Conservation (phyloP, 2,797 vertebrate species). For the Pseudochirops cupreus region DNA sequence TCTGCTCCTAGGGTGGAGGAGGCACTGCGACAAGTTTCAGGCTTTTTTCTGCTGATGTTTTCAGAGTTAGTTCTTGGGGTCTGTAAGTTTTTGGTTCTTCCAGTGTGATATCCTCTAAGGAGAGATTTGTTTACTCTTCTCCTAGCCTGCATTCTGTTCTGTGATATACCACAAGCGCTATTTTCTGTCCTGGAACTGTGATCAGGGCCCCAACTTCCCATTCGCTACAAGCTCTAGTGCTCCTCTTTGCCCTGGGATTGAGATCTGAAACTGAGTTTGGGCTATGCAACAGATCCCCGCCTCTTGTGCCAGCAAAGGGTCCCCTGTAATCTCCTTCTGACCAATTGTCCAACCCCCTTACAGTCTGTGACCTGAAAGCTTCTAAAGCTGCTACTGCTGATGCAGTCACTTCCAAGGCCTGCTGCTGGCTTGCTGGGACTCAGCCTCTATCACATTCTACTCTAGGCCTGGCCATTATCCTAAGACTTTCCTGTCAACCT, state of each 20-base stretch:
- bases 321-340: background rate
- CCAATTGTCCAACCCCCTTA: background rate
- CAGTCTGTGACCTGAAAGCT: background rate
- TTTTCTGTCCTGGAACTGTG: background rate
- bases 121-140: background rate
- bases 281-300: background rate
- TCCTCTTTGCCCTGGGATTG: background rate
- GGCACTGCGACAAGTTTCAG: background rate
- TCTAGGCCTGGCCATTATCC: too few species aligned
- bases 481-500: too few species aligned
- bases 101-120: background rate
- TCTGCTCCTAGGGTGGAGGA: background rate
- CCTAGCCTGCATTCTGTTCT: background rate
- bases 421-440: too few species aligned
- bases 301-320: too few species aligned
- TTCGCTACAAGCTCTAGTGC: background rate
- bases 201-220: background rate
- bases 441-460: too few species aligned
- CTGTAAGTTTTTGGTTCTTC: background rate
- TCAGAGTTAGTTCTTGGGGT: background rate
- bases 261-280: too few species aligned
- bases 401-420: too few species aligned
- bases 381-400: background rate
- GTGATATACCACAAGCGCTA: background rate
- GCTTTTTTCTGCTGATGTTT: background rate